Evolutionary conservation across 2,888 invertebrate genomes (phyloP), one percentile per base, ranked within the genome.

Genomic region (Drosophila buzzatii): DNA sequence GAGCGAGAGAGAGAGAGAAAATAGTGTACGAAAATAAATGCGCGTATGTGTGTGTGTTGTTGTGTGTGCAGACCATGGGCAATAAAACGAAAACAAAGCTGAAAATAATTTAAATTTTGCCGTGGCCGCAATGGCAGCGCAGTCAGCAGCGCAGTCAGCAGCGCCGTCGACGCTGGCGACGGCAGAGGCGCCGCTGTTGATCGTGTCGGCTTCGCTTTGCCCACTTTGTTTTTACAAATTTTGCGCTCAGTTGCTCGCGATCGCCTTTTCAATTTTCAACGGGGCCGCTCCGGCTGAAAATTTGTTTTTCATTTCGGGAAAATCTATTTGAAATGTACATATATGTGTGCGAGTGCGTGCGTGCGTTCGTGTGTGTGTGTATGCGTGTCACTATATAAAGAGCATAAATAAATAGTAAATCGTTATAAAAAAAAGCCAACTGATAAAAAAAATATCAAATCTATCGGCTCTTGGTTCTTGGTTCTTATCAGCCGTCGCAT

Each of bases 211-310:
- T 73, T 44, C 62, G 57, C 64, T 68, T 71, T 77, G 73, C 64
- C 51, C 45, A 45, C 60, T 73, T 85, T 79, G 81, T 73, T 87
- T 89, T 81, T 83, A 89, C 66, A 73, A 74, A 76, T 87, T 82
- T 91, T 90, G 89, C 87, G 91, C 90, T 91, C 90, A 91, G 91
- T 91, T 80, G 83, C 76, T 89, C 90, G 90, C 88, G 90, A 84
- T 84, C 90, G 89, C 84, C 78, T 84, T 91, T 88, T 88, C 82
- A 85, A 91, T 91, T 91, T 91, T 90, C 91, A 72, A 27, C 47
- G 57, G 45, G 18, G 61, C 62, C 39, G 71, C 73, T 58, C 47
- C 44, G 45, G 44, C 64, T 58, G 64, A 78, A 65, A 71, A 62
- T 52, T 57, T 52, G 33, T 64, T 63, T 72, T 73, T 69, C 47